Evolutionary conservation across 1,140 invertebrate genomes (phyloP).

Genomic region (Drosophila bifasciata): DNA sequence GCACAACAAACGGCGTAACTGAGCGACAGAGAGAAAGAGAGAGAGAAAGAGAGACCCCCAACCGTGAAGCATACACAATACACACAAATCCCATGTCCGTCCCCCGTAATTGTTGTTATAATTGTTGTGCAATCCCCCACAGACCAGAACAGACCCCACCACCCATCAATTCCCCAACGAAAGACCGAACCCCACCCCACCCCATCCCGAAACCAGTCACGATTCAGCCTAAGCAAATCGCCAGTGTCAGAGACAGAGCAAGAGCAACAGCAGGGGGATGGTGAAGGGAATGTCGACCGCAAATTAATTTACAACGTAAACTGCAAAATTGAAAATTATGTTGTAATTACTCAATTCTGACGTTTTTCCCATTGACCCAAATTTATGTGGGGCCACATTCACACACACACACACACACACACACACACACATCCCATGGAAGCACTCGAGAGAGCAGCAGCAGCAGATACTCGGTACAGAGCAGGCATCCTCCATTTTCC

Average conservation of each 20-base stretch:
- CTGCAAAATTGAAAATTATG: constrained; percentile 83
- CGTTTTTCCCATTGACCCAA: constrained; percentile 81
- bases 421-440: constrained; percentile 7
- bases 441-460: constrained; percentile 13
- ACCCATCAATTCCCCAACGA: constrained; percentile 2
- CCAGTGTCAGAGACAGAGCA: neutral
- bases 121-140: constrained; percentile 60
- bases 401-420: constrained; percentile 21
- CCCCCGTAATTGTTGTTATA: constrained; percentile 77
- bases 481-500: constrained; percentile 2
- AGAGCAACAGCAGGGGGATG: constrained; percentile 4
- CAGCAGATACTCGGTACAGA: too few relatives aligned
- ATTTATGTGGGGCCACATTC: constrained; percentile 68
- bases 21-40: constrained; percentile 10
- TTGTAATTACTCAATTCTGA: constrained; percentile 83
- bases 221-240: constrained; percentile 18
- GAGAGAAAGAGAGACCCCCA: neutral
- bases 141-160: neutral
- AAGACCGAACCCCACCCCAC: constrained; percentile 8
- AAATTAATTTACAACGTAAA: constrained; percentile 83
- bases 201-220: constrained; percentile 31
- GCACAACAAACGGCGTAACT: constrained; percentile 72
- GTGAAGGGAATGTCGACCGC: constrained; percentile 71
- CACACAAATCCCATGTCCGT: constrained; percentile 30
- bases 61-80: neutral